Evolutionary conservation across 2,113 vertebrate genomes (phyloP), one percentile per base, ranked within the genome.

Genomic region (Tragulus kanchil): DNA sequence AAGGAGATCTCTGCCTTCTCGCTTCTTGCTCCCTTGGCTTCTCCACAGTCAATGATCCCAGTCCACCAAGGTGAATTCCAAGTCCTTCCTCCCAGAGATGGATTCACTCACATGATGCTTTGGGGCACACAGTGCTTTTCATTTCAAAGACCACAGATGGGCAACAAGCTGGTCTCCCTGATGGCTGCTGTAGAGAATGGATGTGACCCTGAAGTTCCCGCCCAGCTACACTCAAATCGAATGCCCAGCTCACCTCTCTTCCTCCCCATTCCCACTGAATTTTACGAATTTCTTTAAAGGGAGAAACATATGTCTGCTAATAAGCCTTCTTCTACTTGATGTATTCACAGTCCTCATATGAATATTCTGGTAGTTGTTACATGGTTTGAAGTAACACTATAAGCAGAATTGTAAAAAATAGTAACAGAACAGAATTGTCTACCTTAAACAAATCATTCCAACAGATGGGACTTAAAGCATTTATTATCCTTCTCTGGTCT

Each of bases 381-480:
- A 10, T 5, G 45, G 45, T 85, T 90, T 95, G 78, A 96, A 88
- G 19, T 85, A 93, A 96, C 31, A 31, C n/a, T 89, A 28, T 28
- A 85, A 69, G 93, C 12, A 0, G 6, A 42, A 17, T 31, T 59
- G 61, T 92, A 97, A 75, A 93, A 97, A 97, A 96, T 71, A 96
- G 97, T 93, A 94, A 93, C 23, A 71, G 88, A 84, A 94, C 56
- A 59, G 86, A 97, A 97, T 98, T 92, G 86, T 91, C 95, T 13
- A 73, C 78, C 87, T 91, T 90, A 92, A 94, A 97, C 95, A 67
- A 96, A 93, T 86, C 97, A 96, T 94, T 93, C 94, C 2, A 1
- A 93, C 98, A 88, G 86, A 95, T 84, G 96, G 96, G 84, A 85
- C 85, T 90, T 58, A n/a, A 93, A 94, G 97, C 94, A 96, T 83